A percentile compares a stretch with the other conserved stretches of the same genome.
These are phyloP conservation scores for Parotia lawesii DNA, from an alignment of 2,113 vertebrate species.

Conservation along the genomic window DNA sequence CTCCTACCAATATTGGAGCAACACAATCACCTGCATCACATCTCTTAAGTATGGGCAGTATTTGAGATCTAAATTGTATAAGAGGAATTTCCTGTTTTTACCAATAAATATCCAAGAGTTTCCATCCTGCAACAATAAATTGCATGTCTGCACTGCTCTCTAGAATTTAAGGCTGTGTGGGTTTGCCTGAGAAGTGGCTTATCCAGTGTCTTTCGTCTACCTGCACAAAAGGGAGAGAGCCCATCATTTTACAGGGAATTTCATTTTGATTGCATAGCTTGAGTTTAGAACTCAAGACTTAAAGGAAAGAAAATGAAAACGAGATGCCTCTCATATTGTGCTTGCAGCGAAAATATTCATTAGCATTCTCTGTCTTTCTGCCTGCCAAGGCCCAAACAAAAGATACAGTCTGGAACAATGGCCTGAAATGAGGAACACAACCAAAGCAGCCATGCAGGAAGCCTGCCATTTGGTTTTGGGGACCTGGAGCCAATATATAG, in stretches of 20 bases:
- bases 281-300: slow-evolving; percentile 39
- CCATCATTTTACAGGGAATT: background rate
- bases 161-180: background rate
- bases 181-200: background rate
- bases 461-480: background rate
- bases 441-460: background rate
- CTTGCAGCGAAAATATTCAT: background rate
- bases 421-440: slow-evolving; percentile 52
- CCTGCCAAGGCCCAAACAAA: slow-evolving; percentile 62
- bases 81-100: background rate
- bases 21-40: background rate
- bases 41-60: background rate
- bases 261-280: background rate
- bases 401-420: slow-evolving; percentile 51
- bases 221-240: background rate
- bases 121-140: background rate
- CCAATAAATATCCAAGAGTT: background rate
- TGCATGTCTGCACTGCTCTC: background rate
- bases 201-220: background rate
- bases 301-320: slow-evolving; percentile 33
- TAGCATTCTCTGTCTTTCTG: slow-evolving; percentile 52
- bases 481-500: background rate
- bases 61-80: background rate
- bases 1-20: slow-evolving; percentile 19
- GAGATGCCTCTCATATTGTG: slow-evolving; percentile 25